Percentiles rank a stretch among this genome's conserved stretches.
phyloP scores from a whole-genome alignment of 2,888 invertebrate species.

The Eilema caniola region DNA sequence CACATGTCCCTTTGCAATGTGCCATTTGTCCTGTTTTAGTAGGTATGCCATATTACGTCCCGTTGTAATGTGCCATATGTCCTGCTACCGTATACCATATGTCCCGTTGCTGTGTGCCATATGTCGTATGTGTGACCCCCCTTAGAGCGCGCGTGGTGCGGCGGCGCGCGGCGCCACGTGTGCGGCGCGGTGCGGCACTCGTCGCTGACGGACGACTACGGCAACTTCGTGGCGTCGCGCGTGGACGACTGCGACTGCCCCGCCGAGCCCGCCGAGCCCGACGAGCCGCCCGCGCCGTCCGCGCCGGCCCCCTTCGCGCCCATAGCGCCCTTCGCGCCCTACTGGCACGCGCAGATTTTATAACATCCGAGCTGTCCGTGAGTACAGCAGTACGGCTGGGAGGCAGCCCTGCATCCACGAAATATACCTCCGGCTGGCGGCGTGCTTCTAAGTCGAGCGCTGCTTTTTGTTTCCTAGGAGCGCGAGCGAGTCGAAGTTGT shows the following conservation, averaged over 20 bases:
- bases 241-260: conserved; percentile 81
- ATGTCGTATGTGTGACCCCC: too few species aligned
- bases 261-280: conserved; percentile 53
- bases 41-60: too few species aligned
- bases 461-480: not conserved
- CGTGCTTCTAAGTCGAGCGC: not conserved
- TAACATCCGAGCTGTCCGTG: conserved; percentile 50
- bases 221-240: conserved; percentile 81
- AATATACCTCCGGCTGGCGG: not conserved
- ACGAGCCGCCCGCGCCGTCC: conserved; percentile 28
- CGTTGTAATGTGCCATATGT: too few species aligned
- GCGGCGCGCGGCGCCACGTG: not conserved
- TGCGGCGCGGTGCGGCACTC: conserved; percentile 30
- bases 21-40: too few species aligned
- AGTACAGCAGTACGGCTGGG: conserved; percentile 1
- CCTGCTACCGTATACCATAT: too few species aligned
- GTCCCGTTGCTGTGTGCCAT: too few species aligned
- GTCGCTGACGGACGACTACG: conserved; percentile 84
- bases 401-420: too few species aligned
- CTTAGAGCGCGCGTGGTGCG: conserved; percentile 1
- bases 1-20: too few species aligned
- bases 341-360: conserved; percentile 64
- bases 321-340: conserved; percentile 44
- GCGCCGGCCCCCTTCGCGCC: conserved; percentile 19
- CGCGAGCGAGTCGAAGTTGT: not conserved